phyloP scores from a whole-genome alignment of 2,888 invertebrate species.

The Empis stercorea region DNA sequence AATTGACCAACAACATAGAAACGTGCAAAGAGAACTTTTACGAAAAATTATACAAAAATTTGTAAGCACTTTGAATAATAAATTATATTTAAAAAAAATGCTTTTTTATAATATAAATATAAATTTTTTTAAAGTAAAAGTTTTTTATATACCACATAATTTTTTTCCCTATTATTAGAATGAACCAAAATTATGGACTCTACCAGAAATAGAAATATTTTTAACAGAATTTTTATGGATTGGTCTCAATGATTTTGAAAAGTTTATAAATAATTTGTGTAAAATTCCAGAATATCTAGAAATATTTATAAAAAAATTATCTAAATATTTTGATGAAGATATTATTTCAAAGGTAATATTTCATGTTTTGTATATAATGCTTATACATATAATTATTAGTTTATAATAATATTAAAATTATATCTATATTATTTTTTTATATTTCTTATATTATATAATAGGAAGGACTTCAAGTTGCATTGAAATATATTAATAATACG shows the following conservation, averaged over 20 bases:
- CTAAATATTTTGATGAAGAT: background rate
- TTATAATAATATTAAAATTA: background rate
- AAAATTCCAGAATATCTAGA: background rate
- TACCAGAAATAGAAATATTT: background rate
- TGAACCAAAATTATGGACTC: background rate
- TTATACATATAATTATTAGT: too few species aligned
- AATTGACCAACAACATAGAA: slow-evolving; percentile 15
- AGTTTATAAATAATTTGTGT: background rate
- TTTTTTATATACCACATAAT: too few species aligned
- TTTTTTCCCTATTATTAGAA: background rate
- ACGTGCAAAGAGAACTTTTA: slow-evolving; percentile 23
- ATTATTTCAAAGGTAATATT: background rate
- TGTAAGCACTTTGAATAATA: slow-evolving; percentile 19
- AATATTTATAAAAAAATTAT: background rate
- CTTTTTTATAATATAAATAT: too few species aligned
- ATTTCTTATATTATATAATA: background rate
- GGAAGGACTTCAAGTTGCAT: background rate
- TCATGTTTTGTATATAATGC: too few species aligned
- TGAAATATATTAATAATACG: background rate
- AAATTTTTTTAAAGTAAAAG: background rate
- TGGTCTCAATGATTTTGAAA: background rate
- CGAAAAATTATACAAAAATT: slow-evolving; percentile 27
- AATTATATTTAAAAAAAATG: background rate
- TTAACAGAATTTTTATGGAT: background rate
- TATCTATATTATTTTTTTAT: background rate